A percentile compares a stretch with the other conserved stretches of the same genome.
phyloP scores from a whole-genome alignment of 2,797 vertebrate genomes.

The Galagoides demidoff region DNA sequence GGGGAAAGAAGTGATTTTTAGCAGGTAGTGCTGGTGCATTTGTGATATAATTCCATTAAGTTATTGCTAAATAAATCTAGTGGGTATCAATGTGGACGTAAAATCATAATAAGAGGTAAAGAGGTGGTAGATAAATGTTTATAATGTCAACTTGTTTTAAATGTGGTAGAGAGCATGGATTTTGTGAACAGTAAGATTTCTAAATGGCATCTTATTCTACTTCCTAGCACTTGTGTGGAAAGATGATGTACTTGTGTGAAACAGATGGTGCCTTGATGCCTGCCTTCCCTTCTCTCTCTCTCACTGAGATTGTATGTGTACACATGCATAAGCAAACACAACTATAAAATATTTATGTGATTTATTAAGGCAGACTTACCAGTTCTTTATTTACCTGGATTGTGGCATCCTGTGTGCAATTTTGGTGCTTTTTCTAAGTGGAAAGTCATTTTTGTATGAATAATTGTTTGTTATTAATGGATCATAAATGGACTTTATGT shows the following conservation, averaged over 20 bases:
- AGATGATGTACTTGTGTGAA: not conserved
- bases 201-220: not conserved
- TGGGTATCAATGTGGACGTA: not conserved
- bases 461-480: not conserved
- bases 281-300: too few relatives aligned
- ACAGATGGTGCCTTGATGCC: not conserved
- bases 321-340: not conserved
- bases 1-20: not conserved
- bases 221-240: not conserved
- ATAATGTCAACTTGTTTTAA: not conserved
- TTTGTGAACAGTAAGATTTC: not conserved
- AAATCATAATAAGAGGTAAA: not conserved
- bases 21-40: not conserved
- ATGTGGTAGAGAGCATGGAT: not conserved
- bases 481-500: not conserved
- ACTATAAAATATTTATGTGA: not conserved
- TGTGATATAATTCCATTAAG: not conserved
- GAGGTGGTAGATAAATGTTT: not conserved
- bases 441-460: not conserved
- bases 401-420: not conserved
- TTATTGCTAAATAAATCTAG: not conserved
- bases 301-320: not conserved
- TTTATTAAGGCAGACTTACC: not conserved
- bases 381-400: slow-evolving; percentile 3
- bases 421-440: not conserved